A percentile compares a stretch with the other conserved stretches of the same genome.
Evolutionary conservation across 2,113 vertebrate species (phyloP).

Genomic region (Helogale parvula): DNA sequence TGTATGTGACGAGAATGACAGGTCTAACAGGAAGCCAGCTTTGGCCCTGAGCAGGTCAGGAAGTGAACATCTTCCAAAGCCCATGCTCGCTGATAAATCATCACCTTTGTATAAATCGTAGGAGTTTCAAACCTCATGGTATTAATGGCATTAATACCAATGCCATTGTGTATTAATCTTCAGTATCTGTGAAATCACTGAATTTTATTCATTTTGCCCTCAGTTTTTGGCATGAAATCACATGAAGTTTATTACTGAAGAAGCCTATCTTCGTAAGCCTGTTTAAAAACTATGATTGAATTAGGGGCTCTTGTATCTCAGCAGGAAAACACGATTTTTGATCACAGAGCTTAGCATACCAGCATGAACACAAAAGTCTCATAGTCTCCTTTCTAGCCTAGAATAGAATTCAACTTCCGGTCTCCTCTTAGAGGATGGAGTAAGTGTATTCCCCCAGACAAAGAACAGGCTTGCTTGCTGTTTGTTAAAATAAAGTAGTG

Average conservation of each 20-base stretch:
- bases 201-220: not conserved
- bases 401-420: not conserved
- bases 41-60: not conserved
- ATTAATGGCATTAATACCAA: no score
- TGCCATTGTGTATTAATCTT: not conserved
- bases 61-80: not conserved
- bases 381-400: not conserved
- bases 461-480: not conserved
- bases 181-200: not conserved
- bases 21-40: not conserved
- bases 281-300: not conserved
- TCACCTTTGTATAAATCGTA: no score
- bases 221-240: not conserved
- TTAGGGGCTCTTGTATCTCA: not conserved
- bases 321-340: not conserved
- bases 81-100: rapidly evolving
- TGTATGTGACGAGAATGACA: not conserved
- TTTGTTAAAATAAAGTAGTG: not conserved
- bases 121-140: not conserved
- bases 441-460: not conserved
- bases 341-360: not conserved
- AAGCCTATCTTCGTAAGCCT: not conserved
- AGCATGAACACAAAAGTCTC: not conserved
- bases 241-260: not conserved
- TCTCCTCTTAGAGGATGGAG: not conserved